Conservation (phyloP, 2,888 invertebrate genomes). For the Tetragnatha montana region DNA sequence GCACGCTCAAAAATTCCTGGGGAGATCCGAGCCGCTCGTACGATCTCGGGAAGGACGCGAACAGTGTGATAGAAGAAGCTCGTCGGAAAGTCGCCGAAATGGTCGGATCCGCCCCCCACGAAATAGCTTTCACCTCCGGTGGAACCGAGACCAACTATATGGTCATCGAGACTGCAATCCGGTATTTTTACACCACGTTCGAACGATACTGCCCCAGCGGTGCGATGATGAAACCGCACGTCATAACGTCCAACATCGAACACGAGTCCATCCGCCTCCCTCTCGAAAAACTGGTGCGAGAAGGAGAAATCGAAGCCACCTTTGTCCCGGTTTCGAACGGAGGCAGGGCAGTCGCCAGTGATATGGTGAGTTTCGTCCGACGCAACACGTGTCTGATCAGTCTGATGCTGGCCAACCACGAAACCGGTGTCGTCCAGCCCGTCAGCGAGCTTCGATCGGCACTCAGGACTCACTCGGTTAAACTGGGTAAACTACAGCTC, state of each 20-base stretch:
- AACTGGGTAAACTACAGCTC: not conserved
- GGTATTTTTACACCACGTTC: too few species aligned
- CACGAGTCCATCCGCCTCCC: slow-evolving; percentile 79
- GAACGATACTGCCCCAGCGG: slow-evolving; percentile 79
- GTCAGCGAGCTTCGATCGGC: slow-evolving; percentile 74
- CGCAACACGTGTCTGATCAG: slow-evolving; percentile 79
- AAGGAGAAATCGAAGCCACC: slow-evolving; percentile 76
- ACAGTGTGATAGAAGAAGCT: slow-evolving; percentile 76
- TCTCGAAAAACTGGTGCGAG: slow-evolving; percentile 75
- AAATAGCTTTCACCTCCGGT: slow-evolving; percentile 80
- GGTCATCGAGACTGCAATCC: slow-evolving; percentile 77
- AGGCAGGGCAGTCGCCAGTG: slow-evolving; percentile 75
- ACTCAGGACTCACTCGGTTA: not conserved
- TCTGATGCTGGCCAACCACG: slow-evolving; percentile 81
- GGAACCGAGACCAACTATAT: slow-evolving; percentile 81
- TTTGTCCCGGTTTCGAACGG: slow-evolving; percentile 75
- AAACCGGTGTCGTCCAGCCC: slow-evolving; percentile 80
- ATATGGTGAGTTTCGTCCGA: slow-evolving; percentile 75
- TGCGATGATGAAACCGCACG: slow-evolving; percentile 79
- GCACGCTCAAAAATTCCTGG: slow-evolving; percentile 77
- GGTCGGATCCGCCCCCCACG: slow-evolving; percentile 76
- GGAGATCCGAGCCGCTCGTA: slow-evolving; percentile 79
- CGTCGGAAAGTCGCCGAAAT: slow-evolving; percentile 77
- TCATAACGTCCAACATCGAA: slow-evolving; percentile 79
- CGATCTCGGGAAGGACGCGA: slow-evolving; percentile 76